Evolutionary conservation across 2,888 invertebrate species (phyloP).

Genomic region (Uloborus plumipes): DNA sequence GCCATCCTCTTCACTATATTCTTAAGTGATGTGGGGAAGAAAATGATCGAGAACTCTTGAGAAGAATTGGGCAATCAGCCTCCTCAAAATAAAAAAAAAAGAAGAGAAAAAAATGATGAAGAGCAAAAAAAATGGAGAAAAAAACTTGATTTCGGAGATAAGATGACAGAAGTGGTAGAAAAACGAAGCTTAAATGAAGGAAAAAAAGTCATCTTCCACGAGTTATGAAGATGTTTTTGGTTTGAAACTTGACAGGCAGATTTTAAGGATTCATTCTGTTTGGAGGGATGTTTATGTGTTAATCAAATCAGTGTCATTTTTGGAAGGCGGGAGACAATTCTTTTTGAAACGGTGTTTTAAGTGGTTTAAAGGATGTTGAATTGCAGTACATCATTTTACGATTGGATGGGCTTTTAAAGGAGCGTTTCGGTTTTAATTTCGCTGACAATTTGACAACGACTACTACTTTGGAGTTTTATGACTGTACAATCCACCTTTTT

Average conservation of each 20-base stretch:
- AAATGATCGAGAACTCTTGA: slow-evolving; percentile 12
- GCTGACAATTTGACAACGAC: too few relatives aligned
- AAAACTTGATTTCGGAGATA: slow-evolving; percentile 60
- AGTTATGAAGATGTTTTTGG: slow-evolving; percentile 25
- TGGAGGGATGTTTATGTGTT: slow-evolving; percentile 55
- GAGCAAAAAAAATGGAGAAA: slow-evolving; percentile 46
- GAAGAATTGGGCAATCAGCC: slow-evolving; percentile 53
- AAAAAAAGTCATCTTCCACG: slow-evolving; percentile 31
- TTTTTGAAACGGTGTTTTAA: not conserved
- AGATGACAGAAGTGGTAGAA: slow-evolving; percentile 56
- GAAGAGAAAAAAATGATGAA: slow-evolving; percentile 6
- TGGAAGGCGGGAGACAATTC: slow-evolving; percentile 10
- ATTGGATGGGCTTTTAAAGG: too few relatives aligned
- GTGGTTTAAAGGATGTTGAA: too few relatives aligned
- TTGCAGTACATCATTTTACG: too few relatives aligned
- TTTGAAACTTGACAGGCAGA: slow-evolving; percentile 38
- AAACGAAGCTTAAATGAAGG: slow-evolving; percentile 13
- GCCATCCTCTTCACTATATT: slow-evolving; percentile 52
- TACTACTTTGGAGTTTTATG: too few relatives aligned
- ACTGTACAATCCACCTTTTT: too few relatives aligned
- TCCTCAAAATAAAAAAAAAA: slow-evolving; percentile 20
- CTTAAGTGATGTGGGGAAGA: slow-evolving; percentile 49
- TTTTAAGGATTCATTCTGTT: slow-evolving; percentile 46
- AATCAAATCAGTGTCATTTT: slow-evolving; percentile 56
- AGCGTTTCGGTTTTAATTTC: too few relatives aligned